Evolutionary conservation across 2,797 vertebrate species (phyloP).

Genomic region (Cynopterus sphinx): DNA sequence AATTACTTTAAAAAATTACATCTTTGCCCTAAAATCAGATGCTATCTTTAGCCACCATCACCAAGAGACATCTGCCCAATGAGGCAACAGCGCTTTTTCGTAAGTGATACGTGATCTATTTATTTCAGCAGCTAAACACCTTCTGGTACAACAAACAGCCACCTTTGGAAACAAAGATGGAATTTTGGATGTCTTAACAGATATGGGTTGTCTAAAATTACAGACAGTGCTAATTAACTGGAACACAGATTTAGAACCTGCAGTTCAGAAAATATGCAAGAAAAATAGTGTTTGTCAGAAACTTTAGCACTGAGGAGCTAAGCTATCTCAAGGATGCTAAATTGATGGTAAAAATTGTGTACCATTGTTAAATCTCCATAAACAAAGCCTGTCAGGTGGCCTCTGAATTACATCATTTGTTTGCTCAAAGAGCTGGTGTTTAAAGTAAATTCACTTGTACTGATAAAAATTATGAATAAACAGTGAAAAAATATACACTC

Average conservation of each 20-base stretch:
- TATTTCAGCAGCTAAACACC: constrained; percentile 69
- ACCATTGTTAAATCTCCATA: constrained; percentile 75
- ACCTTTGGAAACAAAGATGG: constrained; percentile 77
- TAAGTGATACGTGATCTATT: constrained; percentile 66
- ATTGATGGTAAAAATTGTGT: constrained; percentile 79
- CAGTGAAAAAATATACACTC: constrained; percentile 75
- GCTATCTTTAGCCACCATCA: constrained; percentile 67
- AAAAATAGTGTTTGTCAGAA: constrained; percentile 76
- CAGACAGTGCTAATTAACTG: constrained; percentile 75
- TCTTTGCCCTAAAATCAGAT: constrained; percentile 63
- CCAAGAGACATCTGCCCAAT: constrained; percentile 67
- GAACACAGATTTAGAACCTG: constrained; percentile 69
- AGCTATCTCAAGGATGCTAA: constrained; percentile 69
- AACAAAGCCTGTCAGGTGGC: constrained; percentile 76
- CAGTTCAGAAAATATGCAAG: constrained; percentile 72
- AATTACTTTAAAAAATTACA: constrained; percentile 45
- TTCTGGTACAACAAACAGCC: constrained; percentile 75
- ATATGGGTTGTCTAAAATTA: constrained; percentile 75
- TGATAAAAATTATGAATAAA: constrained; percentile 79
- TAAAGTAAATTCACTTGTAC: constrained; percentile 77
- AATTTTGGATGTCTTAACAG: constrained; percentile 64
- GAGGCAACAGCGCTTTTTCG: constrained; percentile 45
- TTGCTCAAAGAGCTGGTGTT: constrained; percentile 67
- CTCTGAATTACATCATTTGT: constrained; percentile 76
- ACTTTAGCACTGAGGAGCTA: constrained; percentile 68